Base-by-base conservation (phyloP, 2,797 vertebrate species). In the Typhlichthys subterraneus region DNA sequence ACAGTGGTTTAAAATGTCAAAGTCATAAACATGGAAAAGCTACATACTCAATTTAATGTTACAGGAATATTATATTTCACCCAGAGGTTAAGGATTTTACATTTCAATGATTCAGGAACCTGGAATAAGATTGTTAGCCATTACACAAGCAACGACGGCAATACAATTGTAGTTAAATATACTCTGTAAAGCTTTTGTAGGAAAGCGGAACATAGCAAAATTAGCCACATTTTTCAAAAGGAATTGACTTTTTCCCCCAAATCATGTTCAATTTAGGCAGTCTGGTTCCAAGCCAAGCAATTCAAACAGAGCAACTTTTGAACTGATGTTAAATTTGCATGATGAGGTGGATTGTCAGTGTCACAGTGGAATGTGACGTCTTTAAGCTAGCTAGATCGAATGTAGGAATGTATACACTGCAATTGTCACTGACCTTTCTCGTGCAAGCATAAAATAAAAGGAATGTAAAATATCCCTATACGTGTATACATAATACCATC, bases 311-410 rank as follows among this genome's bases (percentile, higher is more conserved):
- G 42, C 74, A 50, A 50, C 8, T 53, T 29, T 67, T 70, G 53
- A 55, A 81, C 57, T 1, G 14, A 68, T 64, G 61, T 65, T 69
- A 50, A 47, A 55, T 57, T 70, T 65, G 65, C 58, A 80, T 62
- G 62, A 80, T 62, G 62, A 67, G 50, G 67, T 81, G 88, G 88
- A 91, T 89, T 88, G 87, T 91, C 89, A 91, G 88, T 88, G 86
- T 89, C 85, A 88, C 82, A 65, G 84, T 84, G 85, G 84, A 90
- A 89, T 81, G 72, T 77, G 72, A 80, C 61, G 69, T 86, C 65
- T 56, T 72, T 67, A 81, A 79, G 70, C 29, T 31, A 60, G 56
- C 49, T 76, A 46, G 56, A 60, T 38, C 60, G 45, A 76, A 79
- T 70, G 62, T 51, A 72, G 80, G 73, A 84, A 87, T 81, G 76